Evolutionary conservation across 2,888 invertebrate species (phyloP), one percentile per base, ranked within the genome.

Genomic region (Mythimna lalbum): DNA sequence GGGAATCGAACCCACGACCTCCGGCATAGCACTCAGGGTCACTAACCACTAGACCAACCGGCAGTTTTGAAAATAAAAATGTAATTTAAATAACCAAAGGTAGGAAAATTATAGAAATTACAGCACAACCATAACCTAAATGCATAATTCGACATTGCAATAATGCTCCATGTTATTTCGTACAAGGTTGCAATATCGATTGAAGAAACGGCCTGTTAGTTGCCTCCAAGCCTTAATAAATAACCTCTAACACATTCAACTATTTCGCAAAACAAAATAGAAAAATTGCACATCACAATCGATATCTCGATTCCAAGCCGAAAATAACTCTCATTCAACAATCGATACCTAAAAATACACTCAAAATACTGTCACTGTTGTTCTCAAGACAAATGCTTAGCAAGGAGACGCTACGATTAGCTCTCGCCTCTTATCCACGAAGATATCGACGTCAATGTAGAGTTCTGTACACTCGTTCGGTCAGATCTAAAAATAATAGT

Each of bases 401-500:
- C 70, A 68, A 59, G 68, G 63, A 69, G 75, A 71, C 66, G 70
- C 66, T 72, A 59, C 59, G 61, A 80, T 71, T 56, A 63, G 69
- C 43, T 57, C 65, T 52, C 43, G 17, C 14, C 52, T 43, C 69
- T 63, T 27, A 57, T 49, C 56, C 53, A 75, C 62, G 59, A 63
- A 60, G 47, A 80, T 87, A 81, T 86, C 72, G 83, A 85, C 75
- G 79, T 84, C 82, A 86, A 88, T 85, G 86, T 78, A 71, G 62
- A 72, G 71, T 70, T 68, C 62, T 60, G 72, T 65, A 63, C 52
- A 52, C 50, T 70, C 33, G 65, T 52, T 73, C 71, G 77, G 85
- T 82, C 83, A 73, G 88, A 90, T 92, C 94, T 94, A 94, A 94
- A 94, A 94, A 94, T 95, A 94, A 93, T 92, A 88, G 87, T 88